phyloP scores from a whole-genome alignment of 2,888 invertebrate genomes.

The Glyphotaelius pellucidus region DNA sequence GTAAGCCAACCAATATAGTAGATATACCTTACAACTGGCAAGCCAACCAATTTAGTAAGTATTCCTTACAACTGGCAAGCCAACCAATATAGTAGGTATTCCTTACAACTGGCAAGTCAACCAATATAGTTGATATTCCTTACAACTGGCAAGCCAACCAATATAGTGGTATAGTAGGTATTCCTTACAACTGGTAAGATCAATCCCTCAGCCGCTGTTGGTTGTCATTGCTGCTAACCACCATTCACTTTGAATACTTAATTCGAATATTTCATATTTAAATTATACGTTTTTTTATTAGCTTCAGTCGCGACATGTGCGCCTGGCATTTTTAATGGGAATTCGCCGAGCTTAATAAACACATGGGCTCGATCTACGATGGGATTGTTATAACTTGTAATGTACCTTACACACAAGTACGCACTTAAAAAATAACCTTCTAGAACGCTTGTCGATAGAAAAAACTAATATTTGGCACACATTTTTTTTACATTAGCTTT shows the following conservation, averaged over 20 bases:
- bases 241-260: slow-evolving; percentile 9
- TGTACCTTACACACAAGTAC: background rate
- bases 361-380: slow-evolving; percentile 22
- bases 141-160: background rate
- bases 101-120: background rate
- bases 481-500: background rate
- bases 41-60: too few species aligned
- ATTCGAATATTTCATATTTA: slow-evolving; percentile 11
- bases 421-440: background rate
- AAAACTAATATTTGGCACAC: background rate
- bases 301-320: slow-evolving; percentile 34
- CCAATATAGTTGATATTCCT: background rate
- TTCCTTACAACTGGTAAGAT: background rate
- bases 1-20: too few species aligned
- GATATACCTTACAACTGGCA: background rate
- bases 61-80: background rate
- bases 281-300: slow-evolving; percentile 28
- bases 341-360: slow-evolving; percentile 17
- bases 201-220: background rate
- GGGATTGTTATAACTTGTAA: slow-evolving; percentile 2
- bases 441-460: background rate
- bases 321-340: slow-evolving; percentile 38
- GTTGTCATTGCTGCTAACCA: background rate
- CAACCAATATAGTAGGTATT: background rate
- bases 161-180: background rate